Evolutionary conservation across 2,113 vertebrate species (phyloP).

Genomic region (Phaethon lepturus): DNA sequence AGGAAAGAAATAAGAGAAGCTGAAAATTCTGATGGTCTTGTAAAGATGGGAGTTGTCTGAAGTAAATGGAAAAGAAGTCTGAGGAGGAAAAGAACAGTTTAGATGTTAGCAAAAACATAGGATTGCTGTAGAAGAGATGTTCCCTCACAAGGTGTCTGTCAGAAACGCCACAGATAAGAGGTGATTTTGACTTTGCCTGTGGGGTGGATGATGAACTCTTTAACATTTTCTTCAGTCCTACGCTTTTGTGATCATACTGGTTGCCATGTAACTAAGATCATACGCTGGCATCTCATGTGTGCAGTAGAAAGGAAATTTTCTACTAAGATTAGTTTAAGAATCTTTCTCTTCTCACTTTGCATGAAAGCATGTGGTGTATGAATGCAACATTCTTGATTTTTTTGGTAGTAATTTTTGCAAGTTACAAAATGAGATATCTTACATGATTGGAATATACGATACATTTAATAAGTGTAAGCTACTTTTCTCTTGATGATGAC

Average conservation of each 20-base stretch:
- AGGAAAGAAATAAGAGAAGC: neutral
- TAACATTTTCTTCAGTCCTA: neutral
- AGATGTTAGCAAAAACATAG: neutral
- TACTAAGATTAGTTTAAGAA: neutral
- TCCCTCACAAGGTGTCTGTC: neutral
- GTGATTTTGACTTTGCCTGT: neutral
- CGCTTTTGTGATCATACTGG: neutral
- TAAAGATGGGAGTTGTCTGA: neutral
- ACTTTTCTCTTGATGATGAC: neutral
- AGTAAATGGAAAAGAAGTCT: neutral
- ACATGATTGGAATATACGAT: neutral
- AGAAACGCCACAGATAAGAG: neutral
- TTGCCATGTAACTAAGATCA: neutral
- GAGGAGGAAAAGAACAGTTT: neutral
- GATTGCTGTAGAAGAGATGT: neutral
- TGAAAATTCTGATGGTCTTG: neutral
- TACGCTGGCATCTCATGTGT: neutral
- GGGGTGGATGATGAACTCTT: neutral
- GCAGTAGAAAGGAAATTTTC: neutral
- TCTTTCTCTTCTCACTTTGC: neutral
- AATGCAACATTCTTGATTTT: neutral
- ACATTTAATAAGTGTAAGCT: neutral
- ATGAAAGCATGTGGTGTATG: neutral
- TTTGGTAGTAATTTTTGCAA: neutral
- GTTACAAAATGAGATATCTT: neutral